phyloP scores from a whole-genome alignment of 2,113 vertebrate genomes.

The Mugil cephalus region DNA sequence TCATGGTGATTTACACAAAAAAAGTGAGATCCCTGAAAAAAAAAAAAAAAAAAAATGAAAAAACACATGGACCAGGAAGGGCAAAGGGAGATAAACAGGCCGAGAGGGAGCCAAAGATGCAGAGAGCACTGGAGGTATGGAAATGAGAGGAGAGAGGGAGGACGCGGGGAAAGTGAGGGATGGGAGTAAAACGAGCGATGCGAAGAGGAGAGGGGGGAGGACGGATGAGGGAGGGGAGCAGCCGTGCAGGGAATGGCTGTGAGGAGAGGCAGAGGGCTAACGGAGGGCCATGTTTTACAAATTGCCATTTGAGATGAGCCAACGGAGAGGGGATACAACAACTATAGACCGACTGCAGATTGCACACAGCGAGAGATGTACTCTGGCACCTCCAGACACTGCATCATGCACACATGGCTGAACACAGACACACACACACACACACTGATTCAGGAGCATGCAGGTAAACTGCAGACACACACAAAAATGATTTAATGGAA shows the following conservation, averaged over 20 bases:
- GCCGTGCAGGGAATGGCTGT: slow-evolving; percentile 55
- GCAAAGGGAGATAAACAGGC: slow-evolving; percentile 60
- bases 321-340: slow-evolving; percentile 55
- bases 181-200: slow-evolving; percentile 60
- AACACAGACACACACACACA: slow-evolving; percentile 34
- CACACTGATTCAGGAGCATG: slow-evolving; percentile 35
- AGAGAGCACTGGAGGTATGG: slow-evolving; percentile 56
- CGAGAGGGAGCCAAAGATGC: slow-evolving; percentile 27
- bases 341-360: slow-evolving; percentile 73
- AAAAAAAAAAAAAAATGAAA: slow-evolving; percentile 59
- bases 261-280: slow-evolving; percentile 69
- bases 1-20: background rate
- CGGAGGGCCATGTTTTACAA: slow-evolving; percentile 81
- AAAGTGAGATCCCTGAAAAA: slow-evolving; percentile 4
- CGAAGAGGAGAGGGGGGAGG: slow-evolving; percentile 36
- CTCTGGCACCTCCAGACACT: slow-evolving; percentile 66
- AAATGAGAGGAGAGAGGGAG: slow-evolving; percentile 40
- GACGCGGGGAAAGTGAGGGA: slow-evolving; percentile 20
- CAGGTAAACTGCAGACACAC: slow-evolving; percentile 16
- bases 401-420: slow-evolving; percentile 59
- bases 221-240: slow-evolving; percentile 50
- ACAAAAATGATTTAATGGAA: slow-evolving; percentile 19
- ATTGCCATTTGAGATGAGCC: slow-evolving; percentile 74
- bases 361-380: slow-evolving; percentile 82
- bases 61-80: slow-evolving; percentile 34